Evolutionary conservation across 2,113 vertebrate genomes (phyloP), one percentile per base, ranked within the genome.

Genomic region (Leucopsar rothschildi): DNA sequence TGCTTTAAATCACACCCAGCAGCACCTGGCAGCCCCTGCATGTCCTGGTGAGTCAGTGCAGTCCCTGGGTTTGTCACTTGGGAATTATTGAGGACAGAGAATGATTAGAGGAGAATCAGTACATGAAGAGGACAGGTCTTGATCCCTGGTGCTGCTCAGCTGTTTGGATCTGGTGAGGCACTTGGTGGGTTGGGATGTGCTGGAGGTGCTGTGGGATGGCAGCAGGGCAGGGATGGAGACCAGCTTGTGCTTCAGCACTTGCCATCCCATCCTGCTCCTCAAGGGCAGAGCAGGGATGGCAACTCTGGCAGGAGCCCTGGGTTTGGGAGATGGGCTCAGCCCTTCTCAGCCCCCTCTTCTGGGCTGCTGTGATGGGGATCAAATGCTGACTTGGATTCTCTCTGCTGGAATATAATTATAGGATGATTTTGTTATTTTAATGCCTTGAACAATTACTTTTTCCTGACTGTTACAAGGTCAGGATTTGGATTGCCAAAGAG

Each of bases 231-330:
- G 61, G 47, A 25, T 22, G 39, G 53, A 49, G 69, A 64, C 29
- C 40, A n/a, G 20, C 42, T 70, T 21, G 35, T 59, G 45, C 56
- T 70, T 64, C 61, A 4, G 1, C 8, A 11, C 19, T 52, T 39
- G 37, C 17, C 39, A 25, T 53, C 42, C n/a, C 47, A 10, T 27
- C 29, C 4, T 8, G 53, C 63, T 77, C 27, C 65, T 56, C 33
- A 3, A 29, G 28, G 6, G 17, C 52, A 11, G 35, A 50, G 81
- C 9, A 4, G 59, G n/a, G 59, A 16, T 4, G 3, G 70, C 35
- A 45, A 2, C 3, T 40, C 61, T 9, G 5, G 27, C 5, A 5
- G 28, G 75, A 73, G 9, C 16, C 18, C 10, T 0, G 1, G 66
- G 3, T 37, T 5, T 66, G 50, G 80, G 60, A 61, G 17, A 12